phyloP scores from a whole-genome alignment of 2,113 vertebrate species.

The Psettodes erumei region DNA sequence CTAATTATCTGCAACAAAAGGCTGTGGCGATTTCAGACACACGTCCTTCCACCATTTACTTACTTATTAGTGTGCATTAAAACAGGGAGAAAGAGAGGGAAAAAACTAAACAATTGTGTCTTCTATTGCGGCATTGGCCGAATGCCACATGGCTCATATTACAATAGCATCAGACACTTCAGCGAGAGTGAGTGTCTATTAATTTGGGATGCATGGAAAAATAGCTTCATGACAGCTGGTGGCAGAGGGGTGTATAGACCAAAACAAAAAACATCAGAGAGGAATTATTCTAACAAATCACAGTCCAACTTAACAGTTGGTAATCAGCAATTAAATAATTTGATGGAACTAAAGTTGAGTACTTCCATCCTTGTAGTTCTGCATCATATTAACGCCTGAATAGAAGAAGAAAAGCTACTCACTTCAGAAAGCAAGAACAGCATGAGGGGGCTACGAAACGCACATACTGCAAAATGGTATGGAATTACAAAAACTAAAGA shows the following conservation, averaged over 20 bases:
- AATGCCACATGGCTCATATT: conserved; percentile 61
- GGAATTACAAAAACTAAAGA: background rate
- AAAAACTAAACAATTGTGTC: conserved; percentile 61
- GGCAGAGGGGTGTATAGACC: conserved; percentile 51
- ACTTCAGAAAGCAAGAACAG: too few relatives aligned
- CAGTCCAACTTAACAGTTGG: conserved; percentile 26
- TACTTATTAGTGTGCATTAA: conserved; percentile 77
- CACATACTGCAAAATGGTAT: background rate
- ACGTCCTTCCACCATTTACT: conserved; percentile 72
- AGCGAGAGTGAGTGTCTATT: conserved; percentile 72
- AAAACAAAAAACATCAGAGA: conserved; percentile 54
- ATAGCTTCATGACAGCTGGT: conserved; percentile 69
- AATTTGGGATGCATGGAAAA: conserved; percentile 75
- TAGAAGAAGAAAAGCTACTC: background rate
- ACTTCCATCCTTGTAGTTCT: conserved; percentile 20
- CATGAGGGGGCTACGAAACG: too few relatives aligned
- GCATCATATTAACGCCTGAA: background rate
- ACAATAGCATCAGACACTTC: conserved; percentile 73
- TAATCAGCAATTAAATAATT: conserved; percentile 67
- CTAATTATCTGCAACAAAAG: conserved; percentile 80
- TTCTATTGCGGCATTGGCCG: conserved; percentile 64
- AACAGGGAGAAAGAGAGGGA: conserved; percentile 44
- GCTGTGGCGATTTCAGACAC: conserved; percentile 65
- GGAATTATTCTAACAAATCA: conserved; percentile 62
- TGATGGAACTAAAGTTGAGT: conserved; percentile 41